Base-by-base conservation (phyloP, 2,113 vertebrate species). In the Pithys albifrons region DNA sequence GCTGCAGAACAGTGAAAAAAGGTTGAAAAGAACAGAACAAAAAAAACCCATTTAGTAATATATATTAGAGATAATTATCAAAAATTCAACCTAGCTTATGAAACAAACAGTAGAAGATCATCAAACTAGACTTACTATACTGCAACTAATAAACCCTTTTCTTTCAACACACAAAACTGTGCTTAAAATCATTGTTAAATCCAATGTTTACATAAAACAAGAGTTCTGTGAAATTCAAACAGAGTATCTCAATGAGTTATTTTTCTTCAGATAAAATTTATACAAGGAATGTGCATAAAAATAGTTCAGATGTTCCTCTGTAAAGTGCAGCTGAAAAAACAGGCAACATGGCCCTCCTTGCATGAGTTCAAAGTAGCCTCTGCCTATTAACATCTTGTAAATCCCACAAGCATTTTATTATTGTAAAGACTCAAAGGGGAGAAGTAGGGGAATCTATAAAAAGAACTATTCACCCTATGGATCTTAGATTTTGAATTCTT, bases 1-100 rank as follows among this genome's bases (percentile, higher is more conserved):
- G 98, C 99, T 99, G 94, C 22, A 93, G 35, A 33, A 89, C 14
- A 94, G 76, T 55, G 71, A 75, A 41, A 95, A 73, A 90, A 5
- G 27, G 83, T 96, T 62, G 58, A 70, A 91, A 95, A 70, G 67
- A 72, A 62, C 29, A 85, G 39, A 87, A 91, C 72, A 91, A 46
- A 64, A 64, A 91, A 14, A 3, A 4, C 5, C 16, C 43, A 79
- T 45, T 95, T 89, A 94, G 41, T n/a, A 51, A 71, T 19, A 55
- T 19, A 28, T 6, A 19, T 48, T 43, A 65, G 27, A 91, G 29
- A 81, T 54, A 72, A 75, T 52, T 29, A 70, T 0, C 82, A 48
- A 77, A 70, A 82, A 59, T 76, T 92, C 46, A 88, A 65, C 8
- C 69, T 33, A 85, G 81, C 59, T 80, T 77, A 86, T 65, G 70